These are phyloP conservation scores for Anarhynchus alexandrinus DNA, from an alignment of 2,113 vertebrate genomes.

Conservation along the genomic window DNA sequence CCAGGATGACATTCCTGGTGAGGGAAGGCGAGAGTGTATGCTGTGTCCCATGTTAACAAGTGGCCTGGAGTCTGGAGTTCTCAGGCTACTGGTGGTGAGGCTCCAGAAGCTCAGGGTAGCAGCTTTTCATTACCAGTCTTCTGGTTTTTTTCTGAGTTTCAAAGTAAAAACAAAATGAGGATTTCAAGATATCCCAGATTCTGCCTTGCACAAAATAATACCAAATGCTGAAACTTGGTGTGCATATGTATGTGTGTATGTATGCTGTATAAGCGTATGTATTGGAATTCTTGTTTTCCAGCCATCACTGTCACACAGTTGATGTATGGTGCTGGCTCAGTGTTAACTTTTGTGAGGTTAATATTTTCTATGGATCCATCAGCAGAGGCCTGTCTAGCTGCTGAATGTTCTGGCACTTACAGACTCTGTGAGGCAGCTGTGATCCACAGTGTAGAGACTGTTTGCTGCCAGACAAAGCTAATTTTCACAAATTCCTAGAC, in stretches of 20 bases:
- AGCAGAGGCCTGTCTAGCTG: not conserved
- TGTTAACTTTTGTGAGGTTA: not conserved
- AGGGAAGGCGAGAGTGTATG: not conserved
- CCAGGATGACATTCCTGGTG: not conserved
- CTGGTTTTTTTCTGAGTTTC: not conserved
- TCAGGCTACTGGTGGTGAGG: not conserved
- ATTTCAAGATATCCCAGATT: not conserved
- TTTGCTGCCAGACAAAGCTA: not conserved
- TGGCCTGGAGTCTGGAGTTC: not conserved
- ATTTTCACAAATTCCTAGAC: not conserved
- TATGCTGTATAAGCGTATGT: rapidly evolving
- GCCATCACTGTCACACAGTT: not conserved
- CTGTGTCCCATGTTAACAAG: not conserved
- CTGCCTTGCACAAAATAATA: not conserved
- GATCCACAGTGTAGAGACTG: not conserved
- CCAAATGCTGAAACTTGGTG: not conserved
- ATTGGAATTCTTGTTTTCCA: not conserved
- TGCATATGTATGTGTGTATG: not conserved
- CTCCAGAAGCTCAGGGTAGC: not conserved
- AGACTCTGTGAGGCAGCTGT: not conserved
- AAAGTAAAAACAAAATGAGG: not conserved
- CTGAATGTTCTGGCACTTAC: not conserved
- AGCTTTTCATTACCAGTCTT: not conserved
- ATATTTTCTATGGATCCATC: not conserved
- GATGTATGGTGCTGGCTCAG: not conserved